Evolutionary conservation across 2,888 invertebrate species (phyloP), one percentile per base, ranked within the genome.

Genomic region (Drosophila neutralis): DNA sequence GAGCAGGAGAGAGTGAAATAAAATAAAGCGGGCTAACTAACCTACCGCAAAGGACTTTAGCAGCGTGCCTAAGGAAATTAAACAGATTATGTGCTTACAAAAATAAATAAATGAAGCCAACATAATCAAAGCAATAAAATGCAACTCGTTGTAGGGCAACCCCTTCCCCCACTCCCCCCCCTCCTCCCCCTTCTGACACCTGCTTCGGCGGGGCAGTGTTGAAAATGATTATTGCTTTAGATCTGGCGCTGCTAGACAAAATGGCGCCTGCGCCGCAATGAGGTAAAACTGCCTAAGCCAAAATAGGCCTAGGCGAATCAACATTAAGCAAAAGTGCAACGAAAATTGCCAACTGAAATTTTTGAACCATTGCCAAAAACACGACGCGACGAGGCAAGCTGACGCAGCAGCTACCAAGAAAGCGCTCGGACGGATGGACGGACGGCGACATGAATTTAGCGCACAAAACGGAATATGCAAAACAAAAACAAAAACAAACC

Each of bases 251-350:
- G 38, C 42, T 61, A 52, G 57, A 57, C 67, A 53, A 73, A 78
- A 68, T 73, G 78, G 86, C 85, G 89, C 89, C 89, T 86, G 89
- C 89, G 89, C 89, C 73, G 60, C 61, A 76, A 40, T 68, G 42
- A 59, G 64, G 56, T 56, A 63, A 51, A 56, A 74, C 65, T 51
- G 69, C 70, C 74, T 71, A 75, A 79, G 75, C 67, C 70, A 70
- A 75, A 81, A 73, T 79, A 89, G 89, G 85, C 89, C 85, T 89
- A 86, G 74, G 73, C 85, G 85, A 86, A 89, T 86, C 84, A 89
- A 83, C 84, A 77, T 76, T 79, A 79, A 87, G 87, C 85, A 81
- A 73, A 73, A 79, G 75, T 79, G 84, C 89, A 79, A 63, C 84
- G 82, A 76, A 74, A 76, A 74, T 69, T 67, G 68, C 73, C 76